Base-by-base conservation (phyloP, 1,140 invertebrate species). In the Schlechtendalia chinensis region DNA sequence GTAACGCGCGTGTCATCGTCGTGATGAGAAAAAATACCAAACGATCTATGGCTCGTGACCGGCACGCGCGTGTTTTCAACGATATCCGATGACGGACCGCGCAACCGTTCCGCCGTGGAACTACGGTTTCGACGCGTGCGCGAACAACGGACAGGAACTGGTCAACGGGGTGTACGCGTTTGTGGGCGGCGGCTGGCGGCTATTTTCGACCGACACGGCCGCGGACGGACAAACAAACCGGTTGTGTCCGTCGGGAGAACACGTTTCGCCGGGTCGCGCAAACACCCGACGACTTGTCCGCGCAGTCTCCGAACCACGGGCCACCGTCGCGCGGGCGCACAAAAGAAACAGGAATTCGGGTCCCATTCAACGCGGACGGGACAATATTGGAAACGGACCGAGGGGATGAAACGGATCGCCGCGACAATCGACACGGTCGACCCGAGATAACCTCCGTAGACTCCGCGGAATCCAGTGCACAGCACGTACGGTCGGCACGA, bases 1-100 rank as follows among this genome's bases (percentile, higher is more conserved):
- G 58, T 47, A 74, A 75, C n/a, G 19, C 6, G 1, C 3, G 61
- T 12, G 8, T n/a, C n/a, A n/a, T n/a, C n/a, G n/a, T n/a, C n/a
- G n/a, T n/a, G n/a, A n/a, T n/a, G n/a, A n/a, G n/a, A n/a, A n/a
- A n/a, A n/a, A n/a, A n/a, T n/a, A n/a, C n/a, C n/a, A n/a, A n/a
- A n/a, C n/a, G n/a, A n/a, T n/a, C n/a, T n/a, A n/a, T n/a, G 74
- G 56, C 74, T 58, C 74, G 53, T 77, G 56, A 77, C 74, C 74
- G 59, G 32, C n/a, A 58, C 29, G n/a, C 22, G 24, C 45, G 24
- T 53, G 56, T 74, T 47, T 59, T 45, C 32, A 56, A 59, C 74
- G 54, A 47, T 77, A 77, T 77, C 19, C 45, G 32, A 58, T 47
- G 74, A 32, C 8, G 59, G 59, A 77, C 32, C 67, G 50, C 65